phyloP scores from a whole-genome alignment of 2,113 vertebrate genomes.

The Tamias sibiricus region DNA sequence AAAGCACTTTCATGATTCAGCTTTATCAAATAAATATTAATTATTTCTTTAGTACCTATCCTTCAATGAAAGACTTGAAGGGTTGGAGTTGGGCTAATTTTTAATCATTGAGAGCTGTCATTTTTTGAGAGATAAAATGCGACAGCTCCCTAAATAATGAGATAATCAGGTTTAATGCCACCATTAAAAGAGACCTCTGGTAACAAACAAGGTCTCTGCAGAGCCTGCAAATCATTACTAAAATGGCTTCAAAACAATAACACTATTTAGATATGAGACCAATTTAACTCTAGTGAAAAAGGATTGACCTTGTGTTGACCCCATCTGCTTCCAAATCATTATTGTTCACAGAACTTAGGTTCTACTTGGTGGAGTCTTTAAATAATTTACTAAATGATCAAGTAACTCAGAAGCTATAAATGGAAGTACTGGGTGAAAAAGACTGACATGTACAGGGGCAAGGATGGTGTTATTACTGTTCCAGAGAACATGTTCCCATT shows the following conservation, averaged over 20 bases:
- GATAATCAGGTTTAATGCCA: slow-evolving; percentile 46
- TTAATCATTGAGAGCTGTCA: slow-evolving; percentile 63
- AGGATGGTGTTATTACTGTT: neutral
- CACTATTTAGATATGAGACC: neutral
- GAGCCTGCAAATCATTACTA: slow-evolving; percentile 45
- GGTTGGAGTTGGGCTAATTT: neutral
- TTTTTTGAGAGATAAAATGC: slow-evolving; percentile 61
- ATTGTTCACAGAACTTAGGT: slow-evolving; percentile 33
- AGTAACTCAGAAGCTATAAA: slow-evolving; percentile 36
- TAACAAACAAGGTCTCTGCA: neutral
- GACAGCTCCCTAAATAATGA: slow-evolving; percentile 57
- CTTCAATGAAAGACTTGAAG: slow-evolving; percentile 16
- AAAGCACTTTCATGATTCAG: neutral
- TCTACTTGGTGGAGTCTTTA: slow-evolving; percentile 34
- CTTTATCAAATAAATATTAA: slow-evolving; percentile 30
- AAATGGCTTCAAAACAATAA: slow-evolving; percentile 28
- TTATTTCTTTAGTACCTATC: slow-evolving; percentile 14
- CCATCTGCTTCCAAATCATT: slow-evolving; percentile 39
- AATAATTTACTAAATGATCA: slow-evolving; percentile 66
- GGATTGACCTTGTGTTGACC: neutral
- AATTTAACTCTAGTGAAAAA: neutral
- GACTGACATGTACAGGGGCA: neutral
- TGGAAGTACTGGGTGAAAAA: neutral
- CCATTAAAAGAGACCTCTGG: slow-evolving; percentile 35
- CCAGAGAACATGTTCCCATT: neutral